Conservation (phyloP, 2,888 invertebrate species). For the Lepetodrilus schrolli region DNA sequence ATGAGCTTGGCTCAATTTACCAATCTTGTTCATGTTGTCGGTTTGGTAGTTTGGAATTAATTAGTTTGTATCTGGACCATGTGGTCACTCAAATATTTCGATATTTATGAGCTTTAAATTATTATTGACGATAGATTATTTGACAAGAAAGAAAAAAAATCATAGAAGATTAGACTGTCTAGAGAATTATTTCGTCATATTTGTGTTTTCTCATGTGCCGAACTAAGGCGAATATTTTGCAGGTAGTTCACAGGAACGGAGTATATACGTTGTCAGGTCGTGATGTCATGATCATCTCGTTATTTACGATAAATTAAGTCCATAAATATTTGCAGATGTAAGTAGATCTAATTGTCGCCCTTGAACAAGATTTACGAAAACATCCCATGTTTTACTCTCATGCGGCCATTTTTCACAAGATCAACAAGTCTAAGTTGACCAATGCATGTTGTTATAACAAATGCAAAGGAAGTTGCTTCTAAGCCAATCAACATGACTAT, state of each 20-base stretch:
- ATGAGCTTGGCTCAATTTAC: not conserved
- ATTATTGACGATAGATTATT: too few species aligned
- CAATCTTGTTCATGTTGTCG: too few species aligned
- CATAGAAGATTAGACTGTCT: too few species aligned
- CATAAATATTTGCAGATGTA: not conserved
- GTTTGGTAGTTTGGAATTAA: too few species aligned
- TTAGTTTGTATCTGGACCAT: too few species aligned
- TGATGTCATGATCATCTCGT: not conserved
- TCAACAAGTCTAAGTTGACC: slow-evolving; percentile 5
- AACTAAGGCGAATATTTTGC: not conserved
- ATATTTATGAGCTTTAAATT: too few species aligned
- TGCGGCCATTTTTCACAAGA: slow-evolving; percentile 2
- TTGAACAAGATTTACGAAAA: not conserved
- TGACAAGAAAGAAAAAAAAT: too few species aligned
- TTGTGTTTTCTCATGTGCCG: not conserved
- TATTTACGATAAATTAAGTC: not conserved
- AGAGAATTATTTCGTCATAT: too few species aligned
- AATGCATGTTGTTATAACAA: slow-evolving; percentile 26
- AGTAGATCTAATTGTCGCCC: not conserved
- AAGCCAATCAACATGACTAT: slow-evolving; percentile 52
- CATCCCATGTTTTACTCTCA: not conserved
- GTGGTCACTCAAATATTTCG: too few species aligned
- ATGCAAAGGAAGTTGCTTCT: slow-evolving; percentile 34
- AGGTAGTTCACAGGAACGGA: not conserved
- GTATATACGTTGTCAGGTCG: not conserved